Percentiles rank a stretch among this genome's conserved stretches.
Evolutionary conservation across 2,113 vertebrate genomes (phyloP).

Genomic region (Vicugna pacos): DNA sequence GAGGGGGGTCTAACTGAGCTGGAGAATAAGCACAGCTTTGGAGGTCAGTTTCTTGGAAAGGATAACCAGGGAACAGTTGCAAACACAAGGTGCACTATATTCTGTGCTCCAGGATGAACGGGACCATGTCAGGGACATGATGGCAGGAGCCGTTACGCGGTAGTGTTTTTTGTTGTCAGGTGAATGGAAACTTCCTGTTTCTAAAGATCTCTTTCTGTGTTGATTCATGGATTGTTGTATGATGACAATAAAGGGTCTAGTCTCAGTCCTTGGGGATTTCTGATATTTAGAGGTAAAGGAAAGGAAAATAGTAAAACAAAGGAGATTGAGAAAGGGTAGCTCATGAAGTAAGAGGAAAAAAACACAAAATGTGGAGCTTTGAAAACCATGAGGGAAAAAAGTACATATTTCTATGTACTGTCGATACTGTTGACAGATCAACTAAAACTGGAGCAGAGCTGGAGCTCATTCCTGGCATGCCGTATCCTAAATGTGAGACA

Average conservation of each 20-base stretch:
- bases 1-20: rapidly evolving
- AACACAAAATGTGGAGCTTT: not conserved
- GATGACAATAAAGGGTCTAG: not conserved
- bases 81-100: too few species aligned
- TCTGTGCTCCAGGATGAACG: not conserved
- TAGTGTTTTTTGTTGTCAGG: not conserved
- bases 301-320: not conserved
- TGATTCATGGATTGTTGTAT: not conserved
- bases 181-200: not conserved
- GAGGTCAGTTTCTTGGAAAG: not conserved
- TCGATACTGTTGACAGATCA: not conserved
- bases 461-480: not conserved
- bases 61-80: not conserved
- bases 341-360: not conserved
- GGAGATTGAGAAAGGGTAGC: not conserved
- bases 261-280: not conserved
- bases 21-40: not conserved
- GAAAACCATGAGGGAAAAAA: not conserved
- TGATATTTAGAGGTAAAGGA: not conserved
- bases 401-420: not conserved
- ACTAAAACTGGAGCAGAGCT: not conserved
- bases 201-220: not conserved
- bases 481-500: not conserved
- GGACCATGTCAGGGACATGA: too few species aligned
- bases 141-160: rapidly evolving